Base-by-base conservation (phyloP, 1,140 invertebrate species). In the Aporrectodea caliginosa region DNA sequence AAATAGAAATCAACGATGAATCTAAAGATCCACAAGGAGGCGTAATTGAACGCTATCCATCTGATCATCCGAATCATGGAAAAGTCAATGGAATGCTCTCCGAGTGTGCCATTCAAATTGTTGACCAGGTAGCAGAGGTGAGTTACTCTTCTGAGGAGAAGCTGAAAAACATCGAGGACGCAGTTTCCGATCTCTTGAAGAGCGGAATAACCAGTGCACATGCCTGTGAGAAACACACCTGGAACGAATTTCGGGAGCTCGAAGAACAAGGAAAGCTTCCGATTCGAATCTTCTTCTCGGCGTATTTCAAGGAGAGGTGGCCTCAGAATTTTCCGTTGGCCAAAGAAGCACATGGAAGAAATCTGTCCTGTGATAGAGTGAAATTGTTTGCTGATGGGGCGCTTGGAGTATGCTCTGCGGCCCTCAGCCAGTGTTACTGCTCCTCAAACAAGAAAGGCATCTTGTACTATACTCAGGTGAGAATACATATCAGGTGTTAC, bases 371-470 rank as follows among this genome's bases (percentile, higher is more conserved):
- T 43, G 69, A 73, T 32, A 1, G 71, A 73, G 72, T 79, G 2
- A 79, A 79, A 69, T 73, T 79, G 27, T 75, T 79, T 32, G 27
- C 30, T 32, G 78, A 79, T 74, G 78, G 78, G 16, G 71, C 70
- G 27, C 71, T 79, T 29, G 71, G 78, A 30, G 16, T 35, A 12
- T 12, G 69, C 27, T 75, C 78, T 2, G 78, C 78, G 22, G 70
- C 72, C 35, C n/a, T 79, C 16, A 79, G 78, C 35, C 33, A 34
- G 29, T 33, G 70, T 0, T 79, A 79, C 72, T 58, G 43, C 43
- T 58, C 43, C 22, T 6, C 43, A 12, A 22, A 58, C 22, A 58
- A 58, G 6, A 58, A 58, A 58, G 43, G 43, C 6, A 58, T 58
- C 6, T 22, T 58, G 6, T 22, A 58, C 22, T 22, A 58, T 58